Percentiles rank a stretch among this genome's conserved stretches.
Conservation (phyloP, 2,113 vertebrate species). For the Amazona guildingii region DNA sequence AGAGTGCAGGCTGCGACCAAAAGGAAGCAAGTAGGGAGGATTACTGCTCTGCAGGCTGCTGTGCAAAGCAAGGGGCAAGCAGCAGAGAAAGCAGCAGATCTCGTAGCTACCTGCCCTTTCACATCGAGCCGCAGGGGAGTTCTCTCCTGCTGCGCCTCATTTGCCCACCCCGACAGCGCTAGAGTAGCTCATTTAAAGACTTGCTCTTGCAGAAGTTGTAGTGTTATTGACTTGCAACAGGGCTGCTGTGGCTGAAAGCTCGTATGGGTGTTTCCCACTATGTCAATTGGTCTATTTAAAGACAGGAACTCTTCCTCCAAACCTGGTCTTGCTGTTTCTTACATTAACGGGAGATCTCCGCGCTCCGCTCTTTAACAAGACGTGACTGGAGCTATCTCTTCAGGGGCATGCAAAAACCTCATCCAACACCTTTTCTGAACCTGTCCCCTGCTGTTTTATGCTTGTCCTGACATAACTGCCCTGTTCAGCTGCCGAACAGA, state of each 20-base stretch:
- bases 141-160: accelerated
- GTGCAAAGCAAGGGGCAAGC: not conserved
- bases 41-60: not conserved
- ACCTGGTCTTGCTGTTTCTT: not conserved
- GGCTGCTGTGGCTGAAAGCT: not conserved
- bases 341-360: accelerated
- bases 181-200: accelerated
- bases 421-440: not conserved
- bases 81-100: not conserved
- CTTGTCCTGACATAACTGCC: not conserved
- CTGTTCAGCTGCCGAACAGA: not conserved
- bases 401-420: not conserved
- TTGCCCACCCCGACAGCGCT: accelerated
- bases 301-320: not conserved
- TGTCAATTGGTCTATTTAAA: accelerated
- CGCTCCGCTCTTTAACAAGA: not conserved
- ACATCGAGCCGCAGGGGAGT: accelerated
- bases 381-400: not conserved
- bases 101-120: not conserved
- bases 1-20: accelerated
- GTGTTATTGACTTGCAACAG: not conserved
- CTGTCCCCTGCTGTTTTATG: not conserved
- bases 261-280: accelerated
- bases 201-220: accelerated
- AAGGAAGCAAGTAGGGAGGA: not conserved